These are phyloP conservation scores for Ochotona princeps DNA, from an alignment of 2,113 vertebrate genomes.

Conservation along the genomic window DNA sequence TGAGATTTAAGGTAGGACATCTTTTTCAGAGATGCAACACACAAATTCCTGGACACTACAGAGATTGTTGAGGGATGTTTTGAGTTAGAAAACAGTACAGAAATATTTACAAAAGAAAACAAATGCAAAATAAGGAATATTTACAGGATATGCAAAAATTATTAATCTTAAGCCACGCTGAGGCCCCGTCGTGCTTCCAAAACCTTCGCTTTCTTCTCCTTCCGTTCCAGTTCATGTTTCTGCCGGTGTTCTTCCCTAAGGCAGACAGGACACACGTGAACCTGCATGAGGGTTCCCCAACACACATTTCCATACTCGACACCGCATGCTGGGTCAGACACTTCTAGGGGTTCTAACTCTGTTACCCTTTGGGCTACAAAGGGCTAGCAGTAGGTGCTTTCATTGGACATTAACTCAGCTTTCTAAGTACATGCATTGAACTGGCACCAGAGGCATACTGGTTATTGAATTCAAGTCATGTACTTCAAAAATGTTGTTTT, in stretches of 20 bases:
- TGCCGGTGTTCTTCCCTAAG: constrained; percentile 90
- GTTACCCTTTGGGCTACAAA: background rate
- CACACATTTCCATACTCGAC: background rate
- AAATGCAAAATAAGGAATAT: constrained; percentile 59
- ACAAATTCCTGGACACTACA: background rate
- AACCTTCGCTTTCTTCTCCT: constrained; percentile 90
- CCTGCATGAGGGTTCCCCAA: background rate
- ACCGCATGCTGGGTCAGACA: background rate
- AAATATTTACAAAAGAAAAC: constrained; percentile 78
- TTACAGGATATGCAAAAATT: constrained; percentile 53
- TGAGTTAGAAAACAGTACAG: constrained; percentile 30
- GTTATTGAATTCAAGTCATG: background rate
- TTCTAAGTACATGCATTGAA: background rate
- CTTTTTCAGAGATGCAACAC: background rate
- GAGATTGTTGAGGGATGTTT: background rate
- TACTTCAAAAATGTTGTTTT: background rate
- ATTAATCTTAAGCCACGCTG: constrained; percentile 55
- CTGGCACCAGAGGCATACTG: background rate
- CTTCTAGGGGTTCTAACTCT: background rate
- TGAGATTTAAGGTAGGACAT: background rate
- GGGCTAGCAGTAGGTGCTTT: background rate
- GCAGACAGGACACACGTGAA: background rate
- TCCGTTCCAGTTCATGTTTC: constrained; percentile 85
- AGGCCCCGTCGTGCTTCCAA: constrained; percentile 90
- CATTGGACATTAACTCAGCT: background rate